These are phyloP conservation scores for Carapus acus DNA, from an alignment of 2,797 vertebrate species.

Conservation along the genomic window DNA sequence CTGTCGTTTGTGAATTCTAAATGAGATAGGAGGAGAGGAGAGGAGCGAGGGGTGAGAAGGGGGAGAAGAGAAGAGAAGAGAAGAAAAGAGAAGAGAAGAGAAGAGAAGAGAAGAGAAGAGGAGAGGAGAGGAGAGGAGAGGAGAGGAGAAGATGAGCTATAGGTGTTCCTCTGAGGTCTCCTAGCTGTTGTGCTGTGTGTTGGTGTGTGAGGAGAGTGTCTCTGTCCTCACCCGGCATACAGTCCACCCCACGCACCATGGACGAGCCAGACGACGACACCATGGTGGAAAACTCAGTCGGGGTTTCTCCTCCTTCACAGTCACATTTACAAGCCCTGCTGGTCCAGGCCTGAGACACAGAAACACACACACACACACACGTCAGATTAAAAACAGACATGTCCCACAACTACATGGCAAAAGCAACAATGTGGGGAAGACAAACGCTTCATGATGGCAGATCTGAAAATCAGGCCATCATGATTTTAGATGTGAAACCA, in stretches of 20 bases:
- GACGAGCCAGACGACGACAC: slow-evolving; percentile 23
- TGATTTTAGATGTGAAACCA: neutral
- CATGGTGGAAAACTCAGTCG: slow-evolving; percentile 60
- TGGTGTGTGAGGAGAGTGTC: neutral
- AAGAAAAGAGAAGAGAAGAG: too few relatives aligned
- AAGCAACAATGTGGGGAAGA: too few relatives aligned
- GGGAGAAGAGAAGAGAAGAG: too few relatives aligned
- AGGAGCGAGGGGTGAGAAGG: too few relatives aligned
- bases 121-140: too few relatives aligned
- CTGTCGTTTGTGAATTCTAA: too few relatives aligned
- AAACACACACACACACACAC: slow-evolving; percentile 32
- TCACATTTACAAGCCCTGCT: slow-evolving; percentile 86
- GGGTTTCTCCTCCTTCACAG: slow-evolving; percentile 76
- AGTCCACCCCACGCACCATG: slow-evolving; percentile 68
- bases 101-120: too few relatives aligned
- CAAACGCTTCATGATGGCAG: neutral
- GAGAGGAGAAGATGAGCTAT: slow-evolving; percentile 5
- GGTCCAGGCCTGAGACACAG: slow-evolving; percentile 77
- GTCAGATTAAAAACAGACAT: too few relatives aligned
- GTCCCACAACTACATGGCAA: too few relatives aligned
- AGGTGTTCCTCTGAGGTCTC: too few relatives aligned
- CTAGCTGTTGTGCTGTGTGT: too few relatives aligned
- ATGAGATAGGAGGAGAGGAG: too few relatives aligned
- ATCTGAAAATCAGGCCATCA: neutral
- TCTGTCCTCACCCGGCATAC: slow-evolving; percentile 82